Percentiles rank a stretch among this genome's conserved stretches.
These are phyloP conservation scores for Alitta virens DNA, from an alignment of 2,888 invertebrate genomes.

Conservation along the genomic window DNA sequence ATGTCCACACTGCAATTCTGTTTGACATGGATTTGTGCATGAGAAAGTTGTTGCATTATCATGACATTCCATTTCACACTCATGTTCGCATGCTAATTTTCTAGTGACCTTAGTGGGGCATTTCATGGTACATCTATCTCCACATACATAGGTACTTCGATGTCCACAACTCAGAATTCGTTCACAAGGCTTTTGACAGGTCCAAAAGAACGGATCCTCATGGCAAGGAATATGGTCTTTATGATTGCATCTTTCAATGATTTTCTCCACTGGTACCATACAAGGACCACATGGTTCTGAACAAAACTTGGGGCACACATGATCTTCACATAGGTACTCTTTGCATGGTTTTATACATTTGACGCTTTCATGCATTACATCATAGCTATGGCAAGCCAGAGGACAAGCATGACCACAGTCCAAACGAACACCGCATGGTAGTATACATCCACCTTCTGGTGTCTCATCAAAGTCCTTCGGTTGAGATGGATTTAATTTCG, in stretches of 20 bases:
- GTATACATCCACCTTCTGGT: slow-evolving; percentile 63
- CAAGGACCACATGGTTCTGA: slow-evolving; percentile 39
- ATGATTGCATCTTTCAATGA: slow-evolving; percentile 43
- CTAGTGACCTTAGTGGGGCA: too few relatives aligned
- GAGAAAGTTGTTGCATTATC: slow-evolving; percentile 52
- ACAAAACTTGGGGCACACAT: slow-evolving; percentile 34
- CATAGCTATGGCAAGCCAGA: slow-evolving; percentile 65
- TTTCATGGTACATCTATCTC: slow-evolving; percentile 52
- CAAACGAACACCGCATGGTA: slow-evolving; percentile 61
- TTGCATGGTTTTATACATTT: slow-evolving; percentile 38
- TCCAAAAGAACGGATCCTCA: slow-evolving; percentile 26
- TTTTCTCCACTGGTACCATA: slow-evolving; percentile 31
- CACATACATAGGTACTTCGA: slow-evolving; percentile 61
- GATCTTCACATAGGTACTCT: slow-evolving; percentile 32
- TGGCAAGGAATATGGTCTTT: slow-evolving; percentile 36
- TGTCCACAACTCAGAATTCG: slow-evolving; percentile 60
- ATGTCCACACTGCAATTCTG: slow-evolving; percentile 37
- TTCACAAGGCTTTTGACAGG: slow-evolving; percentile 37
- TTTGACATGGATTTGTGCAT: slow-evolving; percentile 33
- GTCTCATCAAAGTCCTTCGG: slow-evolving; percentile 29
- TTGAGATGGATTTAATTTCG: not conserved
- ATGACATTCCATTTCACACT: too few relatives aligned
- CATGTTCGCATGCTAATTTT: too few relatives aligned
- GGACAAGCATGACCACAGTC: slow-evolving; percentile 68
- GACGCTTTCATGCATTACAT: slow-evolving; percentile 61